Evolutionary conservation across 2,888 invertebrate genomes (phyloP).

Genomic region (Drosophila macrospina): DNA sequence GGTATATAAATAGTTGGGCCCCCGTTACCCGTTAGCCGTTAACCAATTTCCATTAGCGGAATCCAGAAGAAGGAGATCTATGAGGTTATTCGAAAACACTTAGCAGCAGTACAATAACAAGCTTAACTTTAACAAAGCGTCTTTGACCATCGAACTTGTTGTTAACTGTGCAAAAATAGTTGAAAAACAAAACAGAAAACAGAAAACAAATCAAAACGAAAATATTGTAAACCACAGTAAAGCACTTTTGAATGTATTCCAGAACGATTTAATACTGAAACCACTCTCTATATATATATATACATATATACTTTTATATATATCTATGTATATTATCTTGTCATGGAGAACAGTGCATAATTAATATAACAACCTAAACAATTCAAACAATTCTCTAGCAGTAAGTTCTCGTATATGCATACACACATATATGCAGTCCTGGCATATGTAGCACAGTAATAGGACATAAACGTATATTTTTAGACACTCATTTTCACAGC

Average conservation of each 20-base stretch:
- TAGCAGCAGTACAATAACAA: conserved; percentile 54
- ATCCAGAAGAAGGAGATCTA: conserved; percentile 10
- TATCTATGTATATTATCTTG: conserved; percentile 13
- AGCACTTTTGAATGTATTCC: conserved; percentile 41
- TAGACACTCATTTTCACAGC: conserved; percentile 56
- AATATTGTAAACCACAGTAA: conserved; percentile 51
- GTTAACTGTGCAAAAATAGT: conserved; percentile 60
- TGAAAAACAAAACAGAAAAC: conserved; percentile 18
- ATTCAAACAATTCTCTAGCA: conserved; percentile 36
- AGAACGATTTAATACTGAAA: conserved; percentile 36
- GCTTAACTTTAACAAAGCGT: conserved; percentile 69
- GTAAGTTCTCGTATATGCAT: conserved; percentile 33
- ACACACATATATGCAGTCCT: conserved; percentile 32
- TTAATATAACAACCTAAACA: conserved; percentile 21
- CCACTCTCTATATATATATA: conserved; percentile 19
- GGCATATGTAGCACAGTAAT: conserved; percentile 47
- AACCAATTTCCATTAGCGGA: conserved; percentile 4
- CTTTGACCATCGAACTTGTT: conserved; percentile 81
- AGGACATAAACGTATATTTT: conserved; percentile 67
- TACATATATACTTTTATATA: conserved; percentile 19
- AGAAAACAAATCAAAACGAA: conserved; percentile 21
- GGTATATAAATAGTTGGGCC: conserved; percentile 82
- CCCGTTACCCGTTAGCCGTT: conserved; percentile 6
- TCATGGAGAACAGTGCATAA: conserved; percentile 29
- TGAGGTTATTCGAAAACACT: conserved; percentile 30